phyloP scores from a whole-genome alignment of 2,888 invertebrate genomes.

The Pomacea canaliculata region DNA sequence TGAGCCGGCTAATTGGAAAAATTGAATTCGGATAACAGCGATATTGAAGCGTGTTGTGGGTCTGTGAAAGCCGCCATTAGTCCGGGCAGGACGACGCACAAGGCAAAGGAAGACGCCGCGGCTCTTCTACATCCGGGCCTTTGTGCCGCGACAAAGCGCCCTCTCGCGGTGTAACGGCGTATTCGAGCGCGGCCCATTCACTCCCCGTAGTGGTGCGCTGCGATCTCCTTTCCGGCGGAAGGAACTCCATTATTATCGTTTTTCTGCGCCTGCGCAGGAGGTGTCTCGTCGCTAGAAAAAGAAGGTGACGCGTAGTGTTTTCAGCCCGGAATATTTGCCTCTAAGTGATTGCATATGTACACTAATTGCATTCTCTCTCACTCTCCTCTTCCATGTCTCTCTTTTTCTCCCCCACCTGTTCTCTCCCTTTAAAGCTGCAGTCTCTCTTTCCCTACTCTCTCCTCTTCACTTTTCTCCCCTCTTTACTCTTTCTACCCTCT shows the following conservation, averaged over 20 bases:
- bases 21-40: constrained; percentile 48
- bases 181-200: constrained; percentile 24
- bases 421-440: no score
- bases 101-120: constrained; percentile 21
- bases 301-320: constrained; percentile 14
- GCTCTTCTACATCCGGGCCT: constrained; percentile 24
- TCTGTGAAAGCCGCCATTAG: constrained; percentile 31
- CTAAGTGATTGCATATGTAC: no score
- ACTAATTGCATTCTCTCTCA: no score
- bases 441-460: no score
- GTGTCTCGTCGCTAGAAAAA: no score
- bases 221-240: constrained; percentile 27
- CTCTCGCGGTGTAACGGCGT: constrained; percentile 25
- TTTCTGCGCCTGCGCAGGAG: background rate
- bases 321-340: background rate
- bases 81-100: constrained; percentile 14
- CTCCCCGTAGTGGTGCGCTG: constrained; percentile 15
- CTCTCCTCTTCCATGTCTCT: no score
- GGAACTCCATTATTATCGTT: constrained; percentile 7
- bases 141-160: constrained; percentile 21
- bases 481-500: no score
- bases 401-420: no score
- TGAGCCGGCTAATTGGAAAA: constrained; percentile 38
- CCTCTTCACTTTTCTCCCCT: no score
- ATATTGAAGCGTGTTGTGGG: constrained; percentile 35